These are phyloP conservation scores for Eulemur rubriventer DNA, from an alignment of 2,797 vertebrate genomes.

Conservation along the genomic window DNA sequence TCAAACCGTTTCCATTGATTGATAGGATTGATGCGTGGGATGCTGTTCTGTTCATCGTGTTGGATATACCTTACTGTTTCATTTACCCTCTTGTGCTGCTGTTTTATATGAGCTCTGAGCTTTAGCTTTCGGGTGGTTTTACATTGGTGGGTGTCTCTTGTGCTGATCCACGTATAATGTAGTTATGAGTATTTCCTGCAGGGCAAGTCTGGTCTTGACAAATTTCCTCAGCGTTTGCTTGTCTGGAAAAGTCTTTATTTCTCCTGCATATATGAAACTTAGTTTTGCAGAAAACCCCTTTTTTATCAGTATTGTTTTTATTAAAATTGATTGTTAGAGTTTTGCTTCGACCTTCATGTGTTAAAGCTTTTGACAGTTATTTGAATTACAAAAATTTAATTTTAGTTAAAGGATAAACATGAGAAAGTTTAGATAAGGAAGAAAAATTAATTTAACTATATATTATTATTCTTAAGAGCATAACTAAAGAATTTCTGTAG, in stretches of 20 bases:
- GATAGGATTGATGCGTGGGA: background rate
- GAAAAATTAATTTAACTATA: slow-evolving; percentile 61
- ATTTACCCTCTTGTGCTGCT: background rate
- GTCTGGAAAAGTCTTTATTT: background rate
- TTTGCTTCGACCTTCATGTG: slow-evolving; percentile 31
- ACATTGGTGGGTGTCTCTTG: background rate
- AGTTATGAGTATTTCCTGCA: background rate
- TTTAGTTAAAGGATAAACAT: slow-evolving; percentile 66
- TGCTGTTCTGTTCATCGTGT: background rate
- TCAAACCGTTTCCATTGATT: background rate
- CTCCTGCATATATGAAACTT: background rate
- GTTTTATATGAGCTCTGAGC: background rate
- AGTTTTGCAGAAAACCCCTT: background rate
- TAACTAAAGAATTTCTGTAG: slow-evolving; percentile 76
- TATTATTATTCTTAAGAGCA: slow-evolving; percentile 73
- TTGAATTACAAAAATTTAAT: slow-evolving; percentile 54
- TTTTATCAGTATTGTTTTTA: slow-evolving; percentile 57
- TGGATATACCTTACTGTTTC: background rate
- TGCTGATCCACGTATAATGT: background rate
- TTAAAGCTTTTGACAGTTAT: background rate
- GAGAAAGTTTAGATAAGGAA: slow-evolving; percentile 60
- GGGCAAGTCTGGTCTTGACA: background rate
- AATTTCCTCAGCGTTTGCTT: background rate
- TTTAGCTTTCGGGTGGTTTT: background rate
- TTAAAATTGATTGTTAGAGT: slow-evolving; percentile 48